Percentiles rank a stretch among this genome's conserved stretches.
Conservation (phyloP, 2,797 vertebrate genomes). For the Podarcis lilfordi region DNA sequence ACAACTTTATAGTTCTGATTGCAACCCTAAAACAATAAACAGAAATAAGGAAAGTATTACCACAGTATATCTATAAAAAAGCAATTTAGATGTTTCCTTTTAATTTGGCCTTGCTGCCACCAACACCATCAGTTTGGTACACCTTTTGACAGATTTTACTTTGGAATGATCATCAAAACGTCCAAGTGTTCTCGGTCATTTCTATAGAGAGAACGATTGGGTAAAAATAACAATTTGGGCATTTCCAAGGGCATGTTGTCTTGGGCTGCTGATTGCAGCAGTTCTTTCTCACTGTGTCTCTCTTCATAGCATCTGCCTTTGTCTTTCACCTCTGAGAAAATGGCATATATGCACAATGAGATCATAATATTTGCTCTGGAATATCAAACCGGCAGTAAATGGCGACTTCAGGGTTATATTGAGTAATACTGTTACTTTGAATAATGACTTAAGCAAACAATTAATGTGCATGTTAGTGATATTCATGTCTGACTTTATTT, state of each 20-base stretch:
- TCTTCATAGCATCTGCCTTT: neutral
- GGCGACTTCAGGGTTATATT: conserved; percentile 20
- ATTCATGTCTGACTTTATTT: neutral
- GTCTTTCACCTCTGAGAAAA: conserved; percentile 16
- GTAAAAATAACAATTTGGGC: neutral
- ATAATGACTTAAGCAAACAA: neutral
- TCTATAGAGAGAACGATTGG: neutral
- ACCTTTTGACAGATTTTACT: neutral
- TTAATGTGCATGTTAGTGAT: conserved; percentile 5
- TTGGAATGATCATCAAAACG: conserved; percentile 1
- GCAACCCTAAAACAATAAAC: neutral
- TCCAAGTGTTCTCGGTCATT: neutral
- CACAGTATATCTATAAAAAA: neutral
- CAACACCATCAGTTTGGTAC: neutral
- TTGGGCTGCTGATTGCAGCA: neutral
- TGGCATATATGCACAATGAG: neutral
- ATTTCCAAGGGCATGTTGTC: neutral
- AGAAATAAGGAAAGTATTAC: neutral
- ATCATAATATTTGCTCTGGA: neutral
- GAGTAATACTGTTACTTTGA: conserved; percentile 24
- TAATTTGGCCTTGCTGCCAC: neutral
- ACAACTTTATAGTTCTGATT: neutral
- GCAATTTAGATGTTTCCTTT: neutral
- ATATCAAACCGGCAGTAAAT: neutral
- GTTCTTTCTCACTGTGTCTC: neutral